Base-by-base conservation (phyloP, 1,140 invertebrate genomes). In the Drosophila guanche region DNA sequence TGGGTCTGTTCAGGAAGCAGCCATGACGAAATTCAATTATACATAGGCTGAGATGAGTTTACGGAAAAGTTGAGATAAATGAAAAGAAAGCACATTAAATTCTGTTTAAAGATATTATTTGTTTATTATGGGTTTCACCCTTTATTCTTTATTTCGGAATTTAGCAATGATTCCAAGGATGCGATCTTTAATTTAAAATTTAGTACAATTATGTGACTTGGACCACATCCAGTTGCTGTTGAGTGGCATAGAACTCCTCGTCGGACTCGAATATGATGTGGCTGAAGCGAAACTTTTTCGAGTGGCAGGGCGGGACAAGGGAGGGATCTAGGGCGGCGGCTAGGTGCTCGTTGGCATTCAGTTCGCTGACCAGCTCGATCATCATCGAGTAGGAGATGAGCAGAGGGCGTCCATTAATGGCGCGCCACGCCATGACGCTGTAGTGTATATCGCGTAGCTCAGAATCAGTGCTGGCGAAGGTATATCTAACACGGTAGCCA, bases 301-400 rank as follows among this genome's bases (percentile, higher is more conserved):
- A 22, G 5, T 10, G 14, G 10, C 4, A 4, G 1, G 41, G 23
- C 5, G 20, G 1, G 2, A 12, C 7, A 0, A 3, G n/a, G n/a
- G n/a, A n/a, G n/a, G n/a, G n/a, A 12, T 83, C 69, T 42, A 78
- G 20, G 2, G 45, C 43, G 16, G 52, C 29, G 8, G 37, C 63
- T 37, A 81, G 12, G 10, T 54, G 40, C 27, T 62, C 79, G 14
- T 81, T 78, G 12, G 42, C 46, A 10, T 65, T 65, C 12, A 75
- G 40, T 10, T 75, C 72, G 29, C 29, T 14, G 1, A 75, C 7
- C 45, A 75, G 29, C 14, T 75, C 71, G 42, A 62, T 51, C 23
- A 83, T 74, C 75, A 71, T 83, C 8, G 6, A 2, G 12, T 84
- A 66, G 12, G 75, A 74, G 23, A 83, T 65, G 46, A 65, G 79